Evolutionary conservation across 2,113 vertebrate genomes (phyloP), one percentile per base, ranked within the genome.

Genomic region (Amazona vittata): DNA sequence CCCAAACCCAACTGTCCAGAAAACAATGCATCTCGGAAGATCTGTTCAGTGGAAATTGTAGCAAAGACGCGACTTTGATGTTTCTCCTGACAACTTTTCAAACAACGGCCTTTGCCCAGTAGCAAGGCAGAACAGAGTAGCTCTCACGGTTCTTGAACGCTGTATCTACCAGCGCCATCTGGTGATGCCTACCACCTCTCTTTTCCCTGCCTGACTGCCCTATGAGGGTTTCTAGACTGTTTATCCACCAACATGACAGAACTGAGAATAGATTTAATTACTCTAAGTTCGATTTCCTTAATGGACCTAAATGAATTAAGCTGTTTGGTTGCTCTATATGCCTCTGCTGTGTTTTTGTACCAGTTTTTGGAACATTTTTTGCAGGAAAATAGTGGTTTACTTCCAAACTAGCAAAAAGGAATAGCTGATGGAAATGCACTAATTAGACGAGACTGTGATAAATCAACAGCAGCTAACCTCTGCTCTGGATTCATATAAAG

Each of bases 151-250:
- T 55, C 24, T 6, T 63, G 49, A 37, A 12, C 24, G 6, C 41
- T 1, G 6, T 4, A 78, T 89, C 75, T 96, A 92, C 76, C 93
- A 95, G 96, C 79, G 47, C 94, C 92, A 89, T 64, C 94, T 96
- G 94, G 73, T 91, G 92, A 87, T 73, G 25, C 2, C 35, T 18
- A 3, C 7, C 73, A 10, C 86, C 29, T 19, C 59, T 49, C 57
- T 65, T 28, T 52, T 82, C 22, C 49, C 44, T 3, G 12, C 8
- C 43, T 11, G 14, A 7, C 6, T 0, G 0, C 59, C 9, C 19
- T 9, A 7, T 2, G 1, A 49, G 12, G 5, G 0, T 20, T 79
- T 43, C 53, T 41, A 8, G 35, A 11, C 52, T 26, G 24, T 15
- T 76, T 74, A 46, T 81, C 29, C 55, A 16, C 2, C 25, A 14